Evolutionary conservation across 2,113 vertebrate genomes (phyloP), one percentile per base, ranked within the genome.

Genomic region (Cervus canadensis): DNA sequence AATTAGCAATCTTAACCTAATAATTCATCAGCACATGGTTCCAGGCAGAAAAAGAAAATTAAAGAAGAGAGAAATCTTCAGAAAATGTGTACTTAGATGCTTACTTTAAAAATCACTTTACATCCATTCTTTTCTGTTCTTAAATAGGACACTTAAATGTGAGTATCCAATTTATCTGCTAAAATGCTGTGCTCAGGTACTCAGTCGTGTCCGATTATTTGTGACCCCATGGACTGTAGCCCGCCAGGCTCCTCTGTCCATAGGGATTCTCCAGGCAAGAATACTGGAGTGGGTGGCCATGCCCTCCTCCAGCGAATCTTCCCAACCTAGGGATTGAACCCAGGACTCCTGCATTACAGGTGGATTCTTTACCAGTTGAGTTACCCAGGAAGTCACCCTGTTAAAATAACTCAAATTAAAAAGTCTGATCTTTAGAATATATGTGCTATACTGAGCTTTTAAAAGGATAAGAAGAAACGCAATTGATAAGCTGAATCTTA

Each of bases 351-450:
- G 36, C 67, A 40, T 13, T 40, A 36, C n/a, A 74, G 67, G 36
- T 23, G 19, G 36, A 40, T 74, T 74, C 67, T 40, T 23, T 40
- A 74, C 67, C 36, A 40, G 19, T 6, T 74, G 36, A 74, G 67
- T 25, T 40, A 74, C 19, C 21, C 67, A 74, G 67, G 67, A 74
- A 25, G 67, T 36, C 36, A 74, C 67, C 36, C 50, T 82, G 28
- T 48, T 95, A 88, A 94, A 91, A 71, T 74, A 64, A 87, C 33
- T 95, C 76, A 23, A 57, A 50, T 30, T 56, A 50, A 89, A 94
- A 89, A 16, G 48, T 94, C n/a, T 79, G 56, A 52, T 96, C 43
- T 96, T 95, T 40, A 78, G 71, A 64, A 93, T 57, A 71, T n/a
- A 57, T 33, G 36, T 64, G 8, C 28, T 90, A n/a, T 87, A 48